Conservation (phyloP, 2,797 vertebrate species). For the Sebastes minor region DNA sequence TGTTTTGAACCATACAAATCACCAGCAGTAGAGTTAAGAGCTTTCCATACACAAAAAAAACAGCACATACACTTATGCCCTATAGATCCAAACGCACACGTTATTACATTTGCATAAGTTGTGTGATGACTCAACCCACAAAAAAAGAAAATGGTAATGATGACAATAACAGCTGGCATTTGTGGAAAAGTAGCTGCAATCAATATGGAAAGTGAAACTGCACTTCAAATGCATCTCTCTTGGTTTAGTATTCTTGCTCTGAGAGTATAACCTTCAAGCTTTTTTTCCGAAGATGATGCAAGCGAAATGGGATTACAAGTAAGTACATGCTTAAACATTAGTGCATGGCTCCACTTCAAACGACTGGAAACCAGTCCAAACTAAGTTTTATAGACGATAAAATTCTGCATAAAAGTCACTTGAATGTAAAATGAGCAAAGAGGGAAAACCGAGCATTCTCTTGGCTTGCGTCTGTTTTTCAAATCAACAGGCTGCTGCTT, state of each 20-base stretch:
- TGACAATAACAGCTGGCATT: conserved; percentile 30
- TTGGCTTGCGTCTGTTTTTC: background rate
- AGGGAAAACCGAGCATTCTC: background rate
- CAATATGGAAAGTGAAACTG: background rate
- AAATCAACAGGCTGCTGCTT: background rate
- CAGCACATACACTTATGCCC: background rate
- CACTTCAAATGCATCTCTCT: background rate
- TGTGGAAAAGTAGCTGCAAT: conserved; percentile 21
- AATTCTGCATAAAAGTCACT: background rate
- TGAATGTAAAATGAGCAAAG: background rate
- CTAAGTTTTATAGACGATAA: background rate
- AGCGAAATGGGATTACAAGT: background rate
- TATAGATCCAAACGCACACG: background rate
- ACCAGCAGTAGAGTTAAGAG: background rate
- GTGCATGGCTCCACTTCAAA: background rate
- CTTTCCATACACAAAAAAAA: background rate
- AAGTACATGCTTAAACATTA: background rate
- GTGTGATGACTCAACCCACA: conserved; percentile 16
- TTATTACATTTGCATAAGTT: background rate
- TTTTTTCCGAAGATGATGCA: background rate
- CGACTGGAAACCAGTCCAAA: background rate
- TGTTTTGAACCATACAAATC: background rate
- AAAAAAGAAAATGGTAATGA: conserved; percentile 33
- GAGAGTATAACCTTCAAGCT: background rate
- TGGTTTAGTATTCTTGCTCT: conserved; percentile 4